These are phyloP conservation scores for Morpho achilles DNA, from an alignment of 2,888 invertebrate genomes.

Conservation along the genomic window DNA sequence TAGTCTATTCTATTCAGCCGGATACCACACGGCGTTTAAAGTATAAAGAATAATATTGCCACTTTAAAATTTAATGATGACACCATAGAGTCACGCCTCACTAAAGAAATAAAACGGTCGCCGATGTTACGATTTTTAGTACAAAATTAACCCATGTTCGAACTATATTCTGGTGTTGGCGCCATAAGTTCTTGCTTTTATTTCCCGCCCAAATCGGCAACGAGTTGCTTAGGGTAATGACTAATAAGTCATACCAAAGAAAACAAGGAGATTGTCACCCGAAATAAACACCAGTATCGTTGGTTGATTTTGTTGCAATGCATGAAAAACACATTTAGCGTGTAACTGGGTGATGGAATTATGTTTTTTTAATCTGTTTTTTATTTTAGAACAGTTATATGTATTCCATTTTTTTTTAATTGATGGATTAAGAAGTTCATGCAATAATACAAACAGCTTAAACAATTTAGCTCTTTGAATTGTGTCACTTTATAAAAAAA, in stretches of 20 bases:
- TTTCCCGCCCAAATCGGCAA: constrained; percentile 59
- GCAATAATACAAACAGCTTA: too few species aligned
- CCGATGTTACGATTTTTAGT: constrained; percentile 4
- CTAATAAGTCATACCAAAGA: constrained; percentile 56
- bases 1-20: too few species aligned
- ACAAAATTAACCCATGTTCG: constrained; percentile 5
- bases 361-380: background rate
- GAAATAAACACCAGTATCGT: constrained; percentile 33
- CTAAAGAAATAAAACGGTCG: constrained; percentile 1
- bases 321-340: constrained; percentile 8
- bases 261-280: constrained; percentile 33
- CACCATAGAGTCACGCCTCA: background rate
- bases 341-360: constrained; percentile 4
- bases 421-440: too few species aligned
- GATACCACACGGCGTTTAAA: too few species aligned
- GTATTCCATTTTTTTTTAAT: too few species aligned
- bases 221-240: constrained; percentile 50
- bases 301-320: constrained; percentile 13
- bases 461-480: too few species aligned
- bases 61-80: background rate
- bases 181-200: constrained; percentile 55
- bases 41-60: background rate
- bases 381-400: background rate
- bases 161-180: constrained; percentile 37
- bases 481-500: too few species aligned